phyloP scores from a whole-genome alignment of 2,113 vertebrate genomes.

The Lamprologus lemairii region DNA sequence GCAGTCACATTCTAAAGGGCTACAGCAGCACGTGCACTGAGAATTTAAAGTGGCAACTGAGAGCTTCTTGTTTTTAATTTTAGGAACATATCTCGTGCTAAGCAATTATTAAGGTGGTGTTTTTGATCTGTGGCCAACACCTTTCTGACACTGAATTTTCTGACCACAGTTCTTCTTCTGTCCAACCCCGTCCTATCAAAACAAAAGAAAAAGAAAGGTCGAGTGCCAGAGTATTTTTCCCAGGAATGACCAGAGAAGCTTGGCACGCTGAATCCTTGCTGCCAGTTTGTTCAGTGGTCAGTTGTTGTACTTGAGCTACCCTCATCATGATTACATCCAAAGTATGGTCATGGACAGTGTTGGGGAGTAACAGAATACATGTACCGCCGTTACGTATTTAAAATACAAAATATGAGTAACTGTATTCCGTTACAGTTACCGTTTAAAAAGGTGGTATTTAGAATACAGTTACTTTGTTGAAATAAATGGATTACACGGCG shows the following conservation, averaged over 20 bases:
- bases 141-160: not conserved
- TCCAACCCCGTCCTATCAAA: not conserved
- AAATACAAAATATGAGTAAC: no score
- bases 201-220: not conserved
- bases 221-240: not conserved
- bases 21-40: not conserved
- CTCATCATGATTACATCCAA: not conserved
- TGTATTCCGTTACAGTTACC: no score
- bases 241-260: not conserved
- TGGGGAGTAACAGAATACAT: no score
- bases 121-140: not conserved
- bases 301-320: not conserved
- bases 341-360: no score
- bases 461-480: no score
- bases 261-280: not conserved
- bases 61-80: constrained; percentile 15
- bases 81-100: not conserved
- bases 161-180: not conserved
- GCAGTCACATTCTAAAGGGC: not conserved
- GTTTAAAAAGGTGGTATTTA: no score
- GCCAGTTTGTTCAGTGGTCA: not conserved
- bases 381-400: no score
- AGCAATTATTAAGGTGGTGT: not conserved
- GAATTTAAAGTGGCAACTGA: constrained; percentile 23
- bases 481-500: no score